phyloP scores from a whole-genome alignment of 2,113 vertebrate genomes.

The Chloebia gouldiae region DNA sequence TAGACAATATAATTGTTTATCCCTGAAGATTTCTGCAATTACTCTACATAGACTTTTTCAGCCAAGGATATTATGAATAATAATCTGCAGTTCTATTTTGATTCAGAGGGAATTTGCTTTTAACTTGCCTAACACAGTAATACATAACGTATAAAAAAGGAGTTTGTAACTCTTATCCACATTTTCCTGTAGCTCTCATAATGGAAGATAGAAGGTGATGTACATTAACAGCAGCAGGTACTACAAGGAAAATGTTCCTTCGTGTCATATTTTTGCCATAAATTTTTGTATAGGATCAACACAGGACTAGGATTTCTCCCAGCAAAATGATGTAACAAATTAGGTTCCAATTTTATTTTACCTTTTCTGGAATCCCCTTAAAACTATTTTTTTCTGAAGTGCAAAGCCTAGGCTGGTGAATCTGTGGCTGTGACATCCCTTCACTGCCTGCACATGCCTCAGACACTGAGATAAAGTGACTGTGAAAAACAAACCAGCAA shows the following conservation, averaged over 20 bases:
- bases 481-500: not conserved
- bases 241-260: not conserved
- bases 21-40: not conserved
- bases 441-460: not conserved
- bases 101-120: not conserved
- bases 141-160: not conserved
- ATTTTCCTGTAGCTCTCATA: not conserved
- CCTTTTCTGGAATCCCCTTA: not conserved
- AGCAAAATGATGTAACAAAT: not conserved
- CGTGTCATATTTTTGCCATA: not conserved
- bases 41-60: not conserved
- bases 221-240: not conserved
- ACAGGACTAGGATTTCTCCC: not conserved
- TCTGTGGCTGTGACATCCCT: not conserved
- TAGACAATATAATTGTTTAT: not conserved
- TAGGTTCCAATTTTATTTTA: not conserved
- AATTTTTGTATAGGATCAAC: not conserved
- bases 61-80: not conserved
- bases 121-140: not conserved
- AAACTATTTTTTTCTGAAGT: not conserved
- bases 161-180: not conserved
- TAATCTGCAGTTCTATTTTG: not conserved
- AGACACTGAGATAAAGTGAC: not conserved
- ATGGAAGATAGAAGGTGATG: not conserved
- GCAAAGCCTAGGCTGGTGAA: not conserved